Evolutionary conservation across 2,113 vertebrate genomes (phyloP), one percentile per base, ranked within the genome.

Genomic region (Pleuronectes platessa): DNA sequence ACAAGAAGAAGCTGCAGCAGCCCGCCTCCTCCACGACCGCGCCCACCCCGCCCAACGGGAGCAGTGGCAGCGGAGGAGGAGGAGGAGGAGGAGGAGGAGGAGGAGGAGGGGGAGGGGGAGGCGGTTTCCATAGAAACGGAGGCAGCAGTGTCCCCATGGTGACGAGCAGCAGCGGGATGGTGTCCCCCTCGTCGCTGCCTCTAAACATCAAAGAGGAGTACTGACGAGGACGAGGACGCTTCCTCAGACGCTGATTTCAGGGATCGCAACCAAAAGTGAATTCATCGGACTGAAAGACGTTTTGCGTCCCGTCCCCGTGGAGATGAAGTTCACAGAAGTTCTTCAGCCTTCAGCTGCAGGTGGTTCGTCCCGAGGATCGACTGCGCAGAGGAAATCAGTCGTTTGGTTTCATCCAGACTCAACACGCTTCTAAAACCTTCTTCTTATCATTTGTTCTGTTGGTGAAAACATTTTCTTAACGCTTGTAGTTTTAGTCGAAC

Each of bases 1-100:
- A 96, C 89, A 99, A 98, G 86, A 99, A 99, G 94, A 96, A 97
- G 84, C 95, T 96, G 89, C 96, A 97, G 82, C 96, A 97, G 78
- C 92, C 94, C 0, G 91, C 93, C 21, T 93, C 94, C 60, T 94
- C 94, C 62, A 94, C 97, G 53, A 94, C 95, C 65, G 94, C 97
- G 53, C 94, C 95, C 65, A 95, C 96, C 0, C 92, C 95, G 0
- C 95, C 96, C 0, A 90, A 92, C 24, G 84, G 84, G 75, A 82
- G 73, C 42, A 87, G 31, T 31, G 87, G 94, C 27, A 88, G 56
- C 2, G 55, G 74, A 2, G 74, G 70, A 6, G 65, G 62, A 4
- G 56, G 40, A 0, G 65, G 62, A 1, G 56, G 42, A 2, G 24
- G 24, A 2, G 24, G 24, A 24, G 24, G 24, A 2, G 24, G 24